Evolutionary conservation across 2,113 vertebrate species (phyloP), one percentile per base, ranked within the genome.

Genomic region (Zapus hudsonius): DNA sequence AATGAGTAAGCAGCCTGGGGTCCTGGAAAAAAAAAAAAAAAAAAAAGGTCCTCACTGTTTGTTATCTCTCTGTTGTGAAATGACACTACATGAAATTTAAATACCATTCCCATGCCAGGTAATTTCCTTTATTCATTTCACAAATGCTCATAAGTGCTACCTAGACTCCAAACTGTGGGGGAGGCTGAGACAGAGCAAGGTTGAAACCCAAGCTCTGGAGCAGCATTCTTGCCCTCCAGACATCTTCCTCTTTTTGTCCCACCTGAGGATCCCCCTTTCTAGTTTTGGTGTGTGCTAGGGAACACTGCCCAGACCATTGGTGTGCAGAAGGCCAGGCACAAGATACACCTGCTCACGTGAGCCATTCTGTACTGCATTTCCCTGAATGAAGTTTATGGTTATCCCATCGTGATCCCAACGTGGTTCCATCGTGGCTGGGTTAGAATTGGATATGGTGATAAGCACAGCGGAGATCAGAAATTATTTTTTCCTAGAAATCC

Each of bases 1-100:
- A 92, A 96, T 93, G 93, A 94, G 86, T 92, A 96, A 96, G 88
- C 92, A 88, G 89, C 87, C 93, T 92, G 72, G 52, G 92, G 86
- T 40, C 92, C n/a, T 66, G 52, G 89, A 69, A 33, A 38, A n/a
- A n/a, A n/a, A n/a, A n/a, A n/a, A n/a, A n/a, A 33, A 11, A 5
- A 27, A n/a, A 33, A 11, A 5, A 27, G 31, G 10, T 6, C 44
- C 2, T 2, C 5, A 5, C 2, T 25, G n/a, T 23, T 25, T 67
- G 64, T 59, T 31, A 1, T 5, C 13, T 52, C 47, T 67, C 33
- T 1, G 4, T 20, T n/a, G 55, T 3, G 6, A 61, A 64, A 19
- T 5, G 63, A 6, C 0, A 64, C 29, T 2, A 1, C 0, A 0
- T 15, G 59, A 23, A 4, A 5, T 16, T 55, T 61, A 75, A 59